Evolutionary conservation across 2,113 vertebrate genomes (phyloP).

Genomic region (Blennius ocellaris): DNA sequence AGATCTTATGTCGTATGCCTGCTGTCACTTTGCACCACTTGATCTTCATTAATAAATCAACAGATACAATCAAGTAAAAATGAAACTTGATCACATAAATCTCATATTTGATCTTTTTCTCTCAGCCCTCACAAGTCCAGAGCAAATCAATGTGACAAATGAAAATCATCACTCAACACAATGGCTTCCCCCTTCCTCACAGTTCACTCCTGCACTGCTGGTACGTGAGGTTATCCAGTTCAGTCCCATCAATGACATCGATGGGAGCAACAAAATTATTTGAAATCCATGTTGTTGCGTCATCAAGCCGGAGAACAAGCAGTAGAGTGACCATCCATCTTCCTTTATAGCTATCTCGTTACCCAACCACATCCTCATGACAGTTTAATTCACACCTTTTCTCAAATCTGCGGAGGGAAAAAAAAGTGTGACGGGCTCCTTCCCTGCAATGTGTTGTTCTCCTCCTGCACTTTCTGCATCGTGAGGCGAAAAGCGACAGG

Average conservation of each 20-base stretch:
- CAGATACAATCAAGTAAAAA: conserved; percentile 5
- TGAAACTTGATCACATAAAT: conserved; percentile 8
- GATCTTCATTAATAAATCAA: conserved; percentile 22
- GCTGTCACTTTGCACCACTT: conserved; percentile 15
- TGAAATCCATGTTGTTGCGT: conserved; percentile 38
- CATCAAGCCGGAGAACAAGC: conserved; percentile 39
- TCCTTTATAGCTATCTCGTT: not conserved
- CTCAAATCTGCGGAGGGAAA: not conserved
- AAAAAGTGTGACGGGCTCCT: conserved; percentile 1
- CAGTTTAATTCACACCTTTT: conserved; percentile 21
- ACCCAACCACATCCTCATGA: not conserved
- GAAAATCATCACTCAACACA: conserved; percentile 66
- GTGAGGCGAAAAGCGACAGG: not conserved
- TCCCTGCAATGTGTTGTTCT: not conserved
- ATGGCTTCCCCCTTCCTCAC: conserved; percentile 47
- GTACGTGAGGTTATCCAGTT: conserved; percentile 55
- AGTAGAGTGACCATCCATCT: conserved; percentile 19
- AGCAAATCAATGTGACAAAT: conserved; percentile 64
- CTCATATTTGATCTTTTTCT: conserved; percentile 42
- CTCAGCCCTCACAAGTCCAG: conserved; percentile 23
- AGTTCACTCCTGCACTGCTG: conserved; percentile 34
- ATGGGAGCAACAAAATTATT: conserved; percentile 51
- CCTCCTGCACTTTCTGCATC: too few relatives aligned
- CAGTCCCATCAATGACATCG: conserved; percentile 53
- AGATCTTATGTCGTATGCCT: not conserved